These are phyloP conservation scores for Epinephelus lanceolatus DNA, from an alignment of 2,113 vertebrate genomes.

Conservation along the genomic window DNA sequence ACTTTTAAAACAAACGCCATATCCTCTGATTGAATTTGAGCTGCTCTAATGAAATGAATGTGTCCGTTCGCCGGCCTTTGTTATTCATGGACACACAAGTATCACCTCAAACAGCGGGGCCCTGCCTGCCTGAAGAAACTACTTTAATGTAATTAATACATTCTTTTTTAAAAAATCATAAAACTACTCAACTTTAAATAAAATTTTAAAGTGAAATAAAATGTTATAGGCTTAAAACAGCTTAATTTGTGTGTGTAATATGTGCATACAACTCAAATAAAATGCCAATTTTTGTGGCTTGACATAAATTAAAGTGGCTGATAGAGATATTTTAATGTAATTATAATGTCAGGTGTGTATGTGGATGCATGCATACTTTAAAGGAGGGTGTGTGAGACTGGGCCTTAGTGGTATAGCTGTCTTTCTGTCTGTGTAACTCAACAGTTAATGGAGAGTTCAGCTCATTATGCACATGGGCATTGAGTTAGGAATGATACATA, in stretches of 20 bases:
- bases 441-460: not conserved
- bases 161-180: not conserved
- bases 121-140: not conserved
- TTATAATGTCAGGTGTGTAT: not conserved
- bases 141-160: not conserved
- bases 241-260: not conserved
- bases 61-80: conserved; percentile 18
- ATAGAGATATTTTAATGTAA: not conserved
- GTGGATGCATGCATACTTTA: not conserved
- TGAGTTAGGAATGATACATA: not conserved
- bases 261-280: not conserved
- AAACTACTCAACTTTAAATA: not conserved
- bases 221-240: not conserved
- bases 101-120: conserved; percentile 23
- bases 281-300: not conserved
- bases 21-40: conserved; percentile 69
- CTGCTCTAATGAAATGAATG: conserved; percentile 46
- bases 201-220: not conserved
- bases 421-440: not conserved
- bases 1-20: conserved; percentile 64
- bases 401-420: not conserved
- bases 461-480: not conserved
- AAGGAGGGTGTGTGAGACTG: not conserved
- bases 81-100: conserved; percentile 35
- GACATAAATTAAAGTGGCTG: not conserved